These are phyloP conservation scores for Equus quagga DNA, from an alignment of 2,113 vertebrate genomes.

Conservation along the genomic window DNA sequence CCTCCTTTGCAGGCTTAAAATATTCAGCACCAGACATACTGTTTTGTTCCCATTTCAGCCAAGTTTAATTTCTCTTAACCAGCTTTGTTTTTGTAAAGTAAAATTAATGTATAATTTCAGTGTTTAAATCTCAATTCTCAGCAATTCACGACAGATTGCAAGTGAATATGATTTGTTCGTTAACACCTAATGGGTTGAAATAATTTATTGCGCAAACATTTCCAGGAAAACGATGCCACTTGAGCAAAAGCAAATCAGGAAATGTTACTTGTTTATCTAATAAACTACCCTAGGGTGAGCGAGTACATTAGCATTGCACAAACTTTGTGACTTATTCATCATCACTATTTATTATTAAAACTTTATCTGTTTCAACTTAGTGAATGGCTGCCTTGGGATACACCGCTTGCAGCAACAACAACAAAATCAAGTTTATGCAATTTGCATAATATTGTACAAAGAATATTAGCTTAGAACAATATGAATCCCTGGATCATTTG, in stretches of 20 bases:
- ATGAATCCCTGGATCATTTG: slow-evolving; percentile 88
- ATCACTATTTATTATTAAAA: slow-evolving; percentile 93
- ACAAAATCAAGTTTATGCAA: slow-evolving; percentile 88
- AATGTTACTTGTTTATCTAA: slow-evolving; percentile 90
- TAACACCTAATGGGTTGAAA: slow-evolving; percentile 84
- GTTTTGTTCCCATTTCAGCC: slow-evolving; percentile 64
- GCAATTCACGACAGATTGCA: slow-evolving; percentile 81
- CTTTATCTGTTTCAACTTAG: slow-evolving; percentile 91
- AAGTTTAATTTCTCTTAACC: slow-evolving; percentile 83
- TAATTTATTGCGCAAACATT: slow-evolving; percentile 85
- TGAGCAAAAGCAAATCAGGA: slow-evolving; percentile 85
- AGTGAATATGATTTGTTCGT: slow-evolving; percentile 83
- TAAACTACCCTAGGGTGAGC: slow-evolving; percentile 87
- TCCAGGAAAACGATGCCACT: slow-evolving; percentile 85
- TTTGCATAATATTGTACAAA: slow-evolving; percentile 90
- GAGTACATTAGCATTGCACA: slow-evolving; percentile 87
- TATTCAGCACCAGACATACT: slow-evolving; percentile 72
- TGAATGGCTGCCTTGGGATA: slow-evolving; percentile 89
- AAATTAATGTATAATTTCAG: slow-evolving; percentile 80
- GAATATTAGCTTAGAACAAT: slow-evolving; percentile 90
- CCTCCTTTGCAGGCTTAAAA: slow-evolving; percentile 68
- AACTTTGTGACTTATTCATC: slow-evolving; percentile 92
- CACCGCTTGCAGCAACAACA: slow-evolving; percentile 83
- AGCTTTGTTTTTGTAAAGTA: slow-evolving; percentile 73
- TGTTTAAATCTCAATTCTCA: slow-evolving; percentile 82